Evolutionary conservation across 2,113 vertebrate species (phyloP).

Genomic region (Catharus fuscescens): DNA sequence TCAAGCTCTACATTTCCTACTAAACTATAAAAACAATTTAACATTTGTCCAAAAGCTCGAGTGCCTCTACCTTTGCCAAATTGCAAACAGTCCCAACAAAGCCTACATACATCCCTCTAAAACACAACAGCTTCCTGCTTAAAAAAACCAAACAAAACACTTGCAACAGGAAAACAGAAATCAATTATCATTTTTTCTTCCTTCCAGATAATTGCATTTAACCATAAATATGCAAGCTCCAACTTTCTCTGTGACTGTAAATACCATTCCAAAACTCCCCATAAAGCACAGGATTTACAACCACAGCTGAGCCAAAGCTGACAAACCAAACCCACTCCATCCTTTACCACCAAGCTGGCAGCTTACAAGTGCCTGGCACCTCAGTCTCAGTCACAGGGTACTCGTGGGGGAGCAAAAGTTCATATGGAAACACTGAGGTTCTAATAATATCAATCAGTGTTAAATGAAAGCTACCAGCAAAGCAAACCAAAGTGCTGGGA

Average conservation of each 20-base stretch:
- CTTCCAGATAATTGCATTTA: background rate
- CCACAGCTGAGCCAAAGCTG: background rate
- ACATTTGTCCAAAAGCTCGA: background rate
- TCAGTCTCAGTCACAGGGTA: background rate
- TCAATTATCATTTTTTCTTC: background rate
- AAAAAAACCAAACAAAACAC: constrained; percentile 15
- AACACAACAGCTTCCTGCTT: constrained; percentile 25
- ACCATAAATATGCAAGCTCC: background rate
- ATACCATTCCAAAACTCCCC: background rate
- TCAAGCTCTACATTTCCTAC: constrained; percentile 14
- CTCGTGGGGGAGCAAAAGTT: background rate
- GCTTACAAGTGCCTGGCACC: background rate
- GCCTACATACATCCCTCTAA: background rate
- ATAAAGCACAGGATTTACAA: background rate
- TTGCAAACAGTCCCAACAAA: background rate
- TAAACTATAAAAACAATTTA: constrained; percentile 39
- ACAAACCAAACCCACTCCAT: background rate
- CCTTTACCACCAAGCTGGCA: background rate
- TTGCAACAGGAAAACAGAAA: background rate
- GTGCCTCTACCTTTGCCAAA: constrained; percentile 1
- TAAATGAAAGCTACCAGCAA: background rate
- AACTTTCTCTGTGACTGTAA: background rate
- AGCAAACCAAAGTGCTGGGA: background rate
- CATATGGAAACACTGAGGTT: background rate
- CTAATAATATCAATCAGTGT: background rate